phyloP scores from a whole-genome alignment of 2,797 vertebrate species.

The Spatula versicolor region DNA sequence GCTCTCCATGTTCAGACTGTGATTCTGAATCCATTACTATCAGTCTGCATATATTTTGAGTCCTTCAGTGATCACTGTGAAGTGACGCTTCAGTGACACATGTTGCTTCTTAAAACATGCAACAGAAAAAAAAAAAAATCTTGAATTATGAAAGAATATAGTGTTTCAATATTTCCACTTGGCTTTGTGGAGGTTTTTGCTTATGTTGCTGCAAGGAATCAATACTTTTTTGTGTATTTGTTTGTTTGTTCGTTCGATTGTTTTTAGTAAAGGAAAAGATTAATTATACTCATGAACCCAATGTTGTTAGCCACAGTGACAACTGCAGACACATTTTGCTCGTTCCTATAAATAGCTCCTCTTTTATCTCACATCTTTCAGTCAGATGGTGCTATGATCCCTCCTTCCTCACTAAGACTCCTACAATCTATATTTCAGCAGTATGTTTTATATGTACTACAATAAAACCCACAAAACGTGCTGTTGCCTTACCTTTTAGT shows the following conservation, averaged over 20 bases:
- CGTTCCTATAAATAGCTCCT: constrained; percentile 52
- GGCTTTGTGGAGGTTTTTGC: neutral
- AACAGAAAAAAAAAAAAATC: neutral
- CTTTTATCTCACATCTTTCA: constrained; percentile 70
- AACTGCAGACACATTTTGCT: constrained; percentile 34
- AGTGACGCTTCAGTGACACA: neutral
- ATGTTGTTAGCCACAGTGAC: constrained; percentile 12
- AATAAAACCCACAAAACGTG: constrained; percentile 27
- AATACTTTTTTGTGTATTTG: neutral
- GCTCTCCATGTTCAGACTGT: neutral
- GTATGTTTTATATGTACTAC: neutral
- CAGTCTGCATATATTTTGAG: neutral
- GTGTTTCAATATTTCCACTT: neutral
- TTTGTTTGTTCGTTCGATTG: too few species aligned
- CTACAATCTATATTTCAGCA: constrained; percentile 17
- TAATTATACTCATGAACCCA: neutral
- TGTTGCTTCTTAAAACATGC: neutral
- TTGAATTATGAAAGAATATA: neutral
- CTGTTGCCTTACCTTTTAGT: constrained; percentile 4
- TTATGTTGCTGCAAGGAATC: neutral
- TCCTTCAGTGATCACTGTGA: neutral
- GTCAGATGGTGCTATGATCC: constrained; percentile 49
- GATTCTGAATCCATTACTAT: neutral
- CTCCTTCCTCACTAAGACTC: neutral
- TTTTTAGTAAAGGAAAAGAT: constrained; percentile 2